These are phyloP conservation scores for Ceratina calcarata DNA, from an alignment of 1,140 invertebrate genomes.

Conservation along the genomic window DNA sequence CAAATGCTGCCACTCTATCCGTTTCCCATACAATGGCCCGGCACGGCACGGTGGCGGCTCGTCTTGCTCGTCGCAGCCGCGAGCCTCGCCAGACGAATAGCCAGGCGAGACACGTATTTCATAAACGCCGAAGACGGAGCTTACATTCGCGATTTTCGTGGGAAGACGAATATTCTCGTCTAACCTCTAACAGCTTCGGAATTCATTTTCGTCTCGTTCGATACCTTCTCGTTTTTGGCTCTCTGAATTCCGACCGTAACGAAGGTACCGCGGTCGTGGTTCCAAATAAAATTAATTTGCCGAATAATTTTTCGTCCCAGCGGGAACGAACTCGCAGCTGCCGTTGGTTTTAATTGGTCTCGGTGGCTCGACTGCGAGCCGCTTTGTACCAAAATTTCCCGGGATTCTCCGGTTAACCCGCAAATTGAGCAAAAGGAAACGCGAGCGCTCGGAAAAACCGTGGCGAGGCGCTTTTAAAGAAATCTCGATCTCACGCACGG, in stretches of 20 bases:
- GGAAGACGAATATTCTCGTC: background rate
- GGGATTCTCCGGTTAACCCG: background rate
- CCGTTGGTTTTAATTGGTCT: background rate
- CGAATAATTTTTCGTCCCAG: constrained; percentile 20
- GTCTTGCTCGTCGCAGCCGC: constrained; percentile 40
- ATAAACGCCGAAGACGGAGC: constrained; percentile 58
- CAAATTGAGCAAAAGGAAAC: background rate
- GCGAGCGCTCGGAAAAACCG: background rate
- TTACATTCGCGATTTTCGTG: constrained; percentile 28
- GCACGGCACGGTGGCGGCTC: too few species aligned
- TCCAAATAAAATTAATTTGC: background rate
- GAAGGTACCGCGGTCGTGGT: background rate
- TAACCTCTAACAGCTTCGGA: too few species aligned
- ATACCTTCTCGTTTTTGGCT: background rate
- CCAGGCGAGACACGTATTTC: constrained; percentile 72
- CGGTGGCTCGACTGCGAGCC: background rate
- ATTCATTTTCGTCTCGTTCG: background rate
- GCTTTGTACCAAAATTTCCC: background rate
- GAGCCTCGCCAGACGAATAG: constrained; percentile 61
- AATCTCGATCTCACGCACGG: constrained; percentile 3
- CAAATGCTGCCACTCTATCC: constrained; percentile 77
- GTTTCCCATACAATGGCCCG: constrained; percentile 69
- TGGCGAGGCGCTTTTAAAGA: background rate
- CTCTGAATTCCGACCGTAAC: background rate
- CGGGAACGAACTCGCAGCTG: constrained; percentile 11